phyloP scores from a whole-genome alignment of 2,797 vertebrate species.

The Acomys russatus region DNA sequence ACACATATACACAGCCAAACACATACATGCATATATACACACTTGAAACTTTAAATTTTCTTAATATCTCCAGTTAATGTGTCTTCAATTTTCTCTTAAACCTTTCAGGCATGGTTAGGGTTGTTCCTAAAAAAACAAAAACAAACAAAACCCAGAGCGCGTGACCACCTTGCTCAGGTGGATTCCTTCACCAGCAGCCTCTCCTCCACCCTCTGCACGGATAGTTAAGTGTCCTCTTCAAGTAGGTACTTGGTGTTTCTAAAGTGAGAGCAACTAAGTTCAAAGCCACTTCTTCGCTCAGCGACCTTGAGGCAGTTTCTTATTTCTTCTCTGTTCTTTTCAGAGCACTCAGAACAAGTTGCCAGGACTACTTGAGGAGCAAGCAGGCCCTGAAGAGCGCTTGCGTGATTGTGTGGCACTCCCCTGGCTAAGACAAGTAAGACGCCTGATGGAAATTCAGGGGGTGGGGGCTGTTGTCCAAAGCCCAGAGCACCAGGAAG shows the following conservation, averaged over 20 bases:
- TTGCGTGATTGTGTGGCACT: background rate
- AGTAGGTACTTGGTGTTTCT: background rate
- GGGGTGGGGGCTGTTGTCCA: background rate
- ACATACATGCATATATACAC: too few species aligned
- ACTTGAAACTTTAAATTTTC: background rate
- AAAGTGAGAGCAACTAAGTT: background rate
- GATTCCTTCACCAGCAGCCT: background rate
- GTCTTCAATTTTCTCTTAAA: background rate
- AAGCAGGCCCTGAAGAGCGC: background rate
- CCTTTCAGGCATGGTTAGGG: background rate
- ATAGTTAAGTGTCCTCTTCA: background rate
- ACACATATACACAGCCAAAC: background rate
- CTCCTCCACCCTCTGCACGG: background rate
- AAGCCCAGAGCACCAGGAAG: background rate
- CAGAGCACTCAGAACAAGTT: background rate
- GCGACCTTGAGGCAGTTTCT: background rate
- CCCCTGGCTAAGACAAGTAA: background rate
- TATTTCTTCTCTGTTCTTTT: background rate
- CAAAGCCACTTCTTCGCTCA: background rate
- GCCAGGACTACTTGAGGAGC: background rate
- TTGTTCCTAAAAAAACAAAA: background rate
- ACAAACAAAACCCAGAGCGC: too few species aligned
- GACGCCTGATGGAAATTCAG: background rate
- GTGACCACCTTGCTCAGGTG: background rate
- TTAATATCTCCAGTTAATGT: background rate